Conservation (phyloP, 2,888 invertebrate species). For the Pomacea canaliculata region DNA sequence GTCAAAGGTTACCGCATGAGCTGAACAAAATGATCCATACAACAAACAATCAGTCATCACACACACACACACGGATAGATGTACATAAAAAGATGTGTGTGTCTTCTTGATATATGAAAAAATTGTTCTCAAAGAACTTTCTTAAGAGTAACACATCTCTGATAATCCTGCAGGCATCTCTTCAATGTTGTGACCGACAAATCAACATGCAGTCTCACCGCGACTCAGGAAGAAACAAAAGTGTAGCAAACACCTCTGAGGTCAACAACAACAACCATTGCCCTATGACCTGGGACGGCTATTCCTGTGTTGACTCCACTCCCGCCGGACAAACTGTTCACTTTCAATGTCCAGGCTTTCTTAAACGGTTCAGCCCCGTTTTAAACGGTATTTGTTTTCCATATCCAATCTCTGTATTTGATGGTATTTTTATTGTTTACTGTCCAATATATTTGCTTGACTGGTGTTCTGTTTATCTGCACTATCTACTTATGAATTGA, state of each 20-base stretch:
- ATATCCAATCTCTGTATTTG: no score
- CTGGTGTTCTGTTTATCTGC: no score
- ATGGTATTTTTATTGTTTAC: no score
- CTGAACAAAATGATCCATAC: not conserved
- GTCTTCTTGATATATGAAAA: no score
- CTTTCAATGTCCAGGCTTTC: slow-evolving; percentile 28
- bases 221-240: no score
- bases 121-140: no score
- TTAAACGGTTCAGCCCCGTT: slow-evolving; percentile 12
- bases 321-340: slow-evolving; percentile 10
- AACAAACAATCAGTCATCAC: not conserved
- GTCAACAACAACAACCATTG: slow-evolving; percentile 8
- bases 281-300: slow-evolving; percentile 33
- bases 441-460: no score
- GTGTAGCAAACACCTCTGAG: not conserved
- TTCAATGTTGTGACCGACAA: slow-evolving; percentile 21
- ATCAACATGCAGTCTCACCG: not conserved
- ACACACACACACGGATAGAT: not conserved
- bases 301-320: slow-evolving; percentile 26
- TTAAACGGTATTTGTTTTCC: not conserved
- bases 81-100: not conserved
- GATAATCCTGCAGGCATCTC: no score
- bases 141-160: no score
- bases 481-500: no score
- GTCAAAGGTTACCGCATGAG: no score